Evolutionary conservation across 2,888 invertebrate species (phyloP).

Genomic region (Metalampra italica): DNA sequence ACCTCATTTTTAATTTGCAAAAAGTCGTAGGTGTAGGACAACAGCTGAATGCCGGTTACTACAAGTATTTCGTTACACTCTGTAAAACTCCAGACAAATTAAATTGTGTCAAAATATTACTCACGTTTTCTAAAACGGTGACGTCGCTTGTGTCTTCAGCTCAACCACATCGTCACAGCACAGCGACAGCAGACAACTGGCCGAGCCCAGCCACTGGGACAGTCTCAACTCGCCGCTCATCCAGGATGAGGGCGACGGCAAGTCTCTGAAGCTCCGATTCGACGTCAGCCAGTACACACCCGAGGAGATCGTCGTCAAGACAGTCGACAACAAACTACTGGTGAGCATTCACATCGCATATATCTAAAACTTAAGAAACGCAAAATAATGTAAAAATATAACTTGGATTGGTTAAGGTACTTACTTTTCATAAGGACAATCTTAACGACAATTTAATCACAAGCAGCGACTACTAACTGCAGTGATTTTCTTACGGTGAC

Average conservation of each 20-base stretch:
- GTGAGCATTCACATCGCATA: slow-evolving; percentile 73
- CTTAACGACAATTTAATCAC: not conserved
- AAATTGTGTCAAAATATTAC: not conserved
- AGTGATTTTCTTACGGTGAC: slow-evolving; percentile 1
- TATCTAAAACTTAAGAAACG: not conserved
- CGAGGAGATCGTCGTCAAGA: slow-evolving; percentile 99
- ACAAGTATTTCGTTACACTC: too few relatives aligned
- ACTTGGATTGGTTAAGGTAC: too few relatives aligned
- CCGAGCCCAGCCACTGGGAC: slow-evolving; percentile 86
- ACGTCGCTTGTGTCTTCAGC: slow-evolving; percentile 53
- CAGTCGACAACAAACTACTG: slow-evolving; percentile 97
- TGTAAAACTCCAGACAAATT: not conserved
- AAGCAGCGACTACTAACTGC: not conserved
- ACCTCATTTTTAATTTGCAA: too few relatives aligned
- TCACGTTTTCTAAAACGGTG: too few relatives aligned
- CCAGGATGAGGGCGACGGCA: slow-evolving; percentile 95
- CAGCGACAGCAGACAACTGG: slow-evolving; percentile 79
- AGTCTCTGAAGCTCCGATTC: slow-evolving; percentile 95
- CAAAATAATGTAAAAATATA: too few relatives aligned
- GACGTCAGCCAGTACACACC: slow-evolving; percentile 98
- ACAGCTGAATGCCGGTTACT: not conserved
- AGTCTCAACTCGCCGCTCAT: slow-evolving; percentile 95
- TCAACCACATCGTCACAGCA: slow-evolving; percentile 82
- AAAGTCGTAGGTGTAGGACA: too few relatives aligned
- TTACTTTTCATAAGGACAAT: not conserved